phyloP scores from a whole-genome alignment of 1,140 invertebrate genomes.

The fruit fly (Drosophila melanogaster) region DNA sequence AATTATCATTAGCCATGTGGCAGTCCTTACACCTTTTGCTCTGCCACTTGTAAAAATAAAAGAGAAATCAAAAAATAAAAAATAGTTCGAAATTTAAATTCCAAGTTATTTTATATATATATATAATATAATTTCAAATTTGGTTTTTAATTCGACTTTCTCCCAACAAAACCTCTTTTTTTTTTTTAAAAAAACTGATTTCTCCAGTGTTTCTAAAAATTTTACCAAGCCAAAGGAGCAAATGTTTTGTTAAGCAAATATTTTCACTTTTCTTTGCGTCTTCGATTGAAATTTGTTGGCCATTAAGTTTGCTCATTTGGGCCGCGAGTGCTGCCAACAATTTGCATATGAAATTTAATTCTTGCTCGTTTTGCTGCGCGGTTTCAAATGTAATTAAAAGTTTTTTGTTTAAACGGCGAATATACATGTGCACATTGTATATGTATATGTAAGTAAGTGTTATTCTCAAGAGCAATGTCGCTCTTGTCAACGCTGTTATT shows the following conservation, averaged over 20 bases:
- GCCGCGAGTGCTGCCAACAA: constrained; percentile 52
- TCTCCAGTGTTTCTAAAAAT: constrained; percentile 3
- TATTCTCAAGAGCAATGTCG: constrained; percentile 47
- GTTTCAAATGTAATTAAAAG: constrained; percentile 74
- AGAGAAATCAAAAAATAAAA: not conserved
- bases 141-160: too few species aligned
- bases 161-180: too few species aligned
- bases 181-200: not conserved
- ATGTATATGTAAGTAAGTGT: constrained; percentile 17
- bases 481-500: constrained; percentile 42
- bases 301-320: constrained; percentile 72
- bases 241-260: constrained; percentile 55
- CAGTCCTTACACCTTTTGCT: constrained; percentile 24
- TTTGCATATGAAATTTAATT: constrained; percentile 75
- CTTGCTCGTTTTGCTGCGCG: constrained; percentile 32
- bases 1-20: constrained; percentile 74
- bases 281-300: constrained; percentile 76
- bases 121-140: too few species aligned
- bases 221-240: constrained; percentile 1
- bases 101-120: not conserved
- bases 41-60: constrained; percentile 1
- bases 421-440: constrained; percentile 2
- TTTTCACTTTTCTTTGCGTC: constrained; percentile 60
- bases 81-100: not conserved
- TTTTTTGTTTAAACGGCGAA: constrained; percentile 70